Evolutionary conservation across 2,113 vertebrate genomes (phyloP), one percentile per base, ranked within the genome.

Genomic region (Stomatorhinus ivindoensis): DNA sequence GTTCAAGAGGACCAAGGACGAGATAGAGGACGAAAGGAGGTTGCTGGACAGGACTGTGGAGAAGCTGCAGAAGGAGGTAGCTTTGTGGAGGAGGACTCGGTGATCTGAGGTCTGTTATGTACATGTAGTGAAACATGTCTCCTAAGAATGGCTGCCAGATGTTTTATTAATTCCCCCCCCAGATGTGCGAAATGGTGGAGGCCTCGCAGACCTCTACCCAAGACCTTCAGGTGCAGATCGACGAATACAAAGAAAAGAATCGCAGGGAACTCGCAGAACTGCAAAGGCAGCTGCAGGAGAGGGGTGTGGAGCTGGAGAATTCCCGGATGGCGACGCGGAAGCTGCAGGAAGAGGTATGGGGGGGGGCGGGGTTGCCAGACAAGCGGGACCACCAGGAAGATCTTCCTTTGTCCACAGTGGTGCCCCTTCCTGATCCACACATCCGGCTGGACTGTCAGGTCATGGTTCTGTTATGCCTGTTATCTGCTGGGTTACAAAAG

Each of bases 211-310:
- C 92, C 0, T 98, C 98, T 8, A 94, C 97, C 0, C 92, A 96
- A 90, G 97, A 99, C 91, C 96, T 99, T 91, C 98, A 98, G 94
- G 97, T 96, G 92, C 98, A 99, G 92, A 96, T 99, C 90, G 95
- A 98, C 89, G 97, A 97, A 90, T 98, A 97, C 90, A 99, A 97
- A 90, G 98, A 98, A 91, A 99, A 97, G 92, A 97, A 97, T 90
- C 96, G 96, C 44, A 94, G 92, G 90, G 98, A 99, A 91, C 93
- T 97, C 87, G 88, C 95, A 0, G 98, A 98, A 80, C 92, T 97
- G 92, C 97, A 99, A 91, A 96, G 94, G 76, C 97, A 97, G 88
- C 92, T 99, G 89, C 97, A 96, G 91, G 97, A 98, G 76, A 97
- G 97, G 90, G 96, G 92, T 46, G 91, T 96, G 21, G 98, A 99